Conservation (phyloP, 1,140 invertebrate species). For the Macrocentrus cingulum region DNA sequence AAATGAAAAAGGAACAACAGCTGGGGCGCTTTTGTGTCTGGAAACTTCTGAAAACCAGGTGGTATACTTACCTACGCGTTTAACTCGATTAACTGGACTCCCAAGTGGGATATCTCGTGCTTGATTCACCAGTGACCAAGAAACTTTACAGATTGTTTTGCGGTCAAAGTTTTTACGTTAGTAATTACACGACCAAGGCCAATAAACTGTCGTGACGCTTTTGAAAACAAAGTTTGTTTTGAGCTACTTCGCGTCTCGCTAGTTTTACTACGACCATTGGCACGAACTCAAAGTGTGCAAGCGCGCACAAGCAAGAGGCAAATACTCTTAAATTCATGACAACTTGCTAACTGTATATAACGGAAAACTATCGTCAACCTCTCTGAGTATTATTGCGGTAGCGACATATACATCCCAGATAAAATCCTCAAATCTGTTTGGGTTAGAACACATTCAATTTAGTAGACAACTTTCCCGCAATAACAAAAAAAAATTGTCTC, state of each 20-base stretch:
- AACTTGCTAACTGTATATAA: too few species aligned
- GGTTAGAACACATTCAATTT: too few species aligned
- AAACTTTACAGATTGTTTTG: background rate
- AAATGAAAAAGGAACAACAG: background rate
- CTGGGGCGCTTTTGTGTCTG: background rate
- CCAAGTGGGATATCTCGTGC: background rate
- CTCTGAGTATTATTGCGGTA: slow-evolving; percentile 3
- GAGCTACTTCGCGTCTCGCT: background rate
- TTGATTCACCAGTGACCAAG: background rate
- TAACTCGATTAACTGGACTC: background rate
- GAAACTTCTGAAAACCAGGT: background rate
- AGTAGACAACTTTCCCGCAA: too few species aligned
- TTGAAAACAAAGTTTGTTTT: background rate
- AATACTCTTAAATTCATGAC: background rate
- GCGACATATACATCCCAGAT: too few species aligned
- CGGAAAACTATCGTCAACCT: too few species aligned
- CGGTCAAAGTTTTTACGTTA: background rate
- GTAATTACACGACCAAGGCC: background rate
- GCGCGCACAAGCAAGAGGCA: background rate
- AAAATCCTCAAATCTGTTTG: too few species aligned
- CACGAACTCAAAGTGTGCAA: slow-evolving; percentile 4
- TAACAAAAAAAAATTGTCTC: too few species aligned
- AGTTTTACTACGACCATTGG: background rate
- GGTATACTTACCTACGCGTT: background rate
- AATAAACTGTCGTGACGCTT: slow-evolving; percentile 3